Percentiles rank a stretch among this genome's conserved stretches.
Evolutionary conservation across 2,888 invertebrate species (phyloP).

Genomic region (Labia minor): DNA sequence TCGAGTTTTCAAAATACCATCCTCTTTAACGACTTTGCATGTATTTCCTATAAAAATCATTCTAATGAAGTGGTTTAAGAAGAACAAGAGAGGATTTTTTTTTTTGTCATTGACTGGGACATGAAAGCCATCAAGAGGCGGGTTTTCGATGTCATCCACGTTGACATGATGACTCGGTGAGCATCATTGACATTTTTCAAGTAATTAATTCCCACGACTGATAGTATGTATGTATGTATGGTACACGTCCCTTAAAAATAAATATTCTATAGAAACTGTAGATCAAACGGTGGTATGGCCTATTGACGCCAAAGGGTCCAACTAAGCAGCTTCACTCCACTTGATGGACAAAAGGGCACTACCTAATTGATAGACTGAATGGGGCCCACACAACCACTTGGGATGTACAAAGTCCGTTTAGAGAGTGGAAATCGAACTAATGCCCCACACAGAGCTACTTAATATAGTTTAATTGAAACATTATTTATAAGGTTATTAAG

Average conservation of each 20-base stretch:
- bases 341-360: neutral
- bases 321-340: neutral
- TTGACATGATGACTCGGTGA: neutral
- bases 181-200: slow-evolving; percentile 9
- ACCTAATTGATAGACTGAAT: neutral
- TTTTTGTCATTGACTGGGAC: no score
- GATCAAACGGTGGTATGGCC: neutral
- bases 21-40: no score
- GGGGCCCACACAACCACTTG: neutral
- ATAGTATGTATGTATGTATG: neutral
- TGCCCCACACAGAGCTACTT: neutral
- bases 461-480: slow-evolving; percentile 2
- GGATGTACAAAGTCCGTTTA: neutral
- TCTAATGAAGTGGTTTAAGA: no score
- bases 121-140: no score
- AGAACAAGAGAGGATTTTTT: no score
- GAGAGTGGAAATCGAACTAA: slow-evolving; percentile 1
- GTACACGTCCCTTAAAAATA: neutral
- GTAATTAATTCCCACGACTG: slow-evolving; percentile 7
- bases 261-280: slow-evolving; percentile 1
- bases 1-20: no score
- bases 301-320: slow-evolving; percentile 1
- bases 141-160: neutral
- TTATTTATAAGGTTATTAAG: neutral
- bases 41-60: no score